Evolutionary conservation across 2,113 vertebrate species (phyloP).

Genomic region (Trachemys scripta): DNA sequence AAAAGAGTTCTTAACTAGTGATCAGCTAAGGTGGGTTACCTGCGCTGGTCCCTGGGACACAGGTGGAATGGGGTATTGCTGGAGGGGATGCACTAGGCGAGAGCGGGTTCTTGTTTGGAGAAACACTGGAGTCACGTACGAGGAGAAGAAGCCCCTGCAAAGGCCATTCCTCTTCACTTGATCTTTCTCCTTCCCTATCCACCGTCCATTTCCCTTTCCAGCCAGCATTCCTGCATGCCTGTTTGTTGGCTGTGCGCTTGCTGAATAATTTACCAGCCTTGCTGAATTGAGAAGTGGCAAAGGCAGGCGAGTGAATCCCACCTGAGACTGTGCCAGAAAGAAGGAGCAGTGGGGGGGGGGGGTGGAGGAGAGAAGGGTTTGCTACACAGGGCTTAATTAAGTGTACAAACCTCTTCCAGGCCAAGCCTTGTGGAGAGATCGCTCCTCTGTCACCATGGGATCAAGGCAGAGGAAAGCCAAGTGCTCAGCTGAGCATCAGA

Average conservation of each 20-base stretch:
- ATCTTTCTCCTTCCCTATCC: background rate
- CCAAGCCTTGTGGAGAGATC: slow-evolving; percentile 23
- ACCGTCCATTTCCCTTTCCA: slow-evolving; percentile 15
- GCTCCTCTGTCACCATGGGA: background rate
- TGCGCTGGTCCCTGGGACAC: background rate
- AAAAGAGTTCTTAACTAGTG: background rate
- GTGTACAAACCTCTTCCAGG: background rate
- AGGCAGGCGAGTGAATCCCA: slow-evolving; percentile 49
- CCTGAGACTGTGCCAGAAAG: slow-evolving; percentile 49
- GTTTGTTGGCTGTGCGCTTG: slow-evolving; percentile 65
- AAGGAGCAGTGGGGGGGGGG: background rate
- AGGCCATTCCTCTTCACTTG: slow-evolving; percentile 4
- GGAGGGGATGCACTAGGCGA: background rate
- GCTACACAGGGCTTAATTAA: slow-evolving; percentile 52
- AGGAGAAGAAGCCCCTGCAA: slow-evolving; percentile 14
- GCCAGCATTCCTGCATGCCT: slow-evolving; percentile 54
- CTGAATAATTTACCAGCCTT: slow-evolving; percentile 72
- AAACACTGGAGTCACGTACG: background rate
- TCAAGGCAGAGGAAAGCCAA: background rate
- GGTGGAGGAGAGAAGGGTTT: background rate
- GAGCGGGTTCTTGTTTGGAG: background rate
- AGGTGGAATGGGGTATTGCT: background rate
- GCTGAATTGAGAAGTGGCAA: slow-evolving; percentile 67
- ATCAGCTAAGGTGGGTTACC: background rate
- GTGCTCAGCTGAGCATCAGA: background rate